Evolutionary conservation across 2,888 invertebrate genomes (phyloP).

Genomic region (Leucania comma): DNA sequence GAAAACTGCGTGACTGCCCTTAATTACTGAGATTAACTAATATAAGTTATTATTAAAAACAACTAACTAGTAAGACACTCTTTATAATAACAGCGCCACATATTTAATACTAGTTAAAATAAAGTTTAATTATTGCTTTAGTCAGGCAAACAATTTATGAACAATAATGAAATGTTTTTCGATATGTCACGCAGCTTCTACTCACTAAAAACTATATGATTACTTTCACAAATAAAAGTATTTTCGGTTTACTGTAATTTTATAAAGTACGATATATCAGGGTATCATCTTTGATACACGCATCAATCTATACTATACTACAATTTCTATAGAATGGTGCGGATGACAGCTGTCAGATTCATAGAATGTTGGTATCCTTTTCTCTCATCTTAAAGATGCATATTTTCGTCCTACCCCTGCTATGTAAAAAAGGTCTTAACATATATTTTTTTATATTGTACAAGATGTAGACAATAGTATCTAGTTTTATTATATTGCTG

Average conservation of each 20-base stretch:
- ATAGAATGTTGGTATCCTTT: too few species aligned
- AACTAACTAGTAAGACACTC: background rate
- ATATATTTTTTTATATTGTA: too few species aligned
- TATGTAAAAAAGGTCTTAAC: too few species aligned
- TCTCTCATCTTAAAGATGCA: too few species aligned
- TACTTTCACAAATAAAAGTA: background rate
- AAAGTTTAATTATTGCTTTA: background rate
- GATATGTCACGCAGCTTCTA: constrained; percentile 25
- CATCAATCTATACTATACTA: background rate
- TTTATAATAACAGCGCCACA: constrained; percentile 3
- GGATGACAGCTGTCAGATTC: too few species aligned
- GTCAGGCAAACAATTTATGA: background rate
- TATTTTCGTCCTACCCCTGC: too few species aligned
- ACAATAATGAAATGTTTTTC: background rate
- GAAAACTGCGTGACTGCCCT: constrained; percentile 28
- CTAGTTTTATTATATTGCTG: too few species aligned
- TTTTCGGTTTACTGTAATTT: constrained; percentile 26
- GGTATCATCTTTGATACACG: background rate
- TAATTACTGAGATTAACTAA: background rate
- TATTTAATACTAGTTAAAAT: background rate
- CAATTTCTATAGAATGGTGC: too few species aligned
- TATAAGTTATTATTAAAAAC: background rate
- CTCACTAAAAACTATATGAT: constrained; percentile 6
- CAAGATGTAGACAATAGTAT: too few species aligned
- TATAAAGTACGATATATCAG: background rate